phyloP scores from a whole-genome alignment of 1,140 invertebrate genomes.

The Orchesella cincta region DNA sequence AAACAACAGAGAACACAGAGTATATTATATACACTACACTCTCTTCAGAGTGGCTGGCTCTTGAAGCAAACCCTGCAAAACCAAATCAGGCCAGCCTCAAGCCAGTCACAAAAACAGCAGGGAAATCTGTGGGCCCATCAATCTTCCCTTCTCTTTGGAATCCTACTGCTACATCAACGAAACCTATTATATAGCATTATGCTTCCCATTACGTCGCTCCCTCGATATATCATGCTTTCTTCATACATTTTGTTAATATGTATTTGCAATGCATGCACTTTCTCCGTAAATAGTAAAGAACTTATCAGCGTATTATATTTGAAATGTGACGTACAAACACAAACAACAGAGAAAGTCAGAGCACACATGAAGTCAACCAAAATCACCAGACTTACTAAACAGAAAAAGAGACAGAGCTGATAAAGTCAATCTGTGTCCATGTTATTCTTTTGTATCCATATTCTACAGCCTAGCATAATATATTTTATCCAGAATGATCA shows the following conservation, averaged over 20 bases:
- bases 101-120: background rate
- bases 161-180: too few species aligned
- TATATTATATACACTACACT: background rate
- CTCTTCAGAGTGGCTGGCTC: too few species aligned
- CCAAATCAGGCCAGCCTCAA: background rate
- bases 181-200: too few species aligned
- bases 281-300: background rate
- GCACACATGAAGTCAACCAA: background rate
- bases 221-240: too few species aligned
- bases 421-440: slow-evolving; percentile 17
- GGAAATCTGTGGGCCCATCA: slow-evolving; percentile 12
- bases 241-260: too few species aligned
- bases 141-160: slow-evolving; percentile 1
- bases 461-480: too few species aligned
- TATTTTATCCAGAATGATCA: too few species aligned
- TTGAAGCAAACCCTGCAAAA: background rate
- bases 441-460: background rate
- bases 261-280: too few species aligned
- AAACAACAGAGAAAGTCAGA: too few species aligned
- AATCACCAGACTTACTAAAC: slow-evolving; percentile 11
- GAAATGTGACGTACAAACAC: too few species aligned
- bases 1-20: background rate
- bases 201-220: too few species aligned
- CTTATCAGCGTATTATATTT: too few species aligned
- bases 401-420: background rate